These are phyloP conservation scores for Gadus macrocephalus DNA, from an alignment of 2,113 vertebrate genomes.

Conservation along the genomic window DNA sequence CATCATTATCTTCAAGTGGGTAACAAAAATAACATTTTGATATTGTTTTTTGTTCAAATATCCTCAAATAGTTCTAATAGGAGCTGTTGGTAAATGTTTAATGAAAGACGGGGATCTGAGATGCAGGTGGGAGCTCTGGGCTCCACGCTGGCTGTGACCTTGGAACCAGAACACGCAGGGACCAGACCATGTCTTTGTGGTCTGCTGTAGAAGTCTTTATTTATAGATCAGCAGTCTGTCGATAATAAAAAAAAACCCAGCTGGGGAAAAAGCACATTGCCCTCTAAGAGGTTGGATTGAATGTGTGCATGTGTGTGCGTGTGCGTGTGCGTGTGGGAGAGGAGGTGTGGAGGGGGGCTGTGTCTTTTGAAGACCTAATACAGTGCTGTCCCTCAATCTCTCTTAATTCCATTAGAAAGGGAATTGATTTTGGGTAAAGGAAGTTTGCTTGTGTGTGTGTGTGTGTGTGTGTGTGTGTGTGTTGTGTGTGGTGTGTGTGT, in stretches of 20 bases:
- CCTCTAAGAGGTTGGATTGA: constrained; percentile 20
- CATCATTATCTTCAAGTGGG: too few species aligned
- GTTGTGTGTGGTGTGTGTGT: background rate
- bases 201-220: constrained; percentile 81
- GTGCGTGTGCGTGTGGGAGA: constrained; percentile 1
- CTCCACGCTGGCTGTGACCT: constrained; percentile 82
- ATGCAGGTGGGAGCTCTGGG: constrained; percentile 51
- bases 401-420: constrained; percentile 76
- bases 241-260: constrained; percentile 75
- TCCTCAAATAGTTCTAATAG: too few species aligned
- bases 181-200: constrained; percentile 77
- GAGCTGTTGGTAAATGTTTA: too few species aligned
- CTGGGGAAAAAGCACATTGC: constrained; percentile 33
- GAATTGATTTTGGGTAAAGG: constrained; percentile 64
- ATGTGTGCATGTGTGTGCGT: constrained; percentile 8
- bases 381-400: constrained; percentile 67
- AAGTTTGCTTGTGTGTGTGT: background rate
- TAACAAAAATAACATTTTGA: too few species aligned
- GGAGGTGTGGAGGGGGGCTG: constrained; percentile 38
- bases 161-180: constrained; percentile 81
- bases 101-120: background rate
- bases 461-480: background rate
- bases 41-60: too few species aligned
- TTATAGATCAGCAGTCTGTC: constrained; percentile 90
- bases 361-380: constrained; percentile 69